Evolutionary conservation across 2,888 invertebrate genomes (phyloP), one percentile per base, ranked within the genome.

Genomic region (Xylocampa areola): DNA sequence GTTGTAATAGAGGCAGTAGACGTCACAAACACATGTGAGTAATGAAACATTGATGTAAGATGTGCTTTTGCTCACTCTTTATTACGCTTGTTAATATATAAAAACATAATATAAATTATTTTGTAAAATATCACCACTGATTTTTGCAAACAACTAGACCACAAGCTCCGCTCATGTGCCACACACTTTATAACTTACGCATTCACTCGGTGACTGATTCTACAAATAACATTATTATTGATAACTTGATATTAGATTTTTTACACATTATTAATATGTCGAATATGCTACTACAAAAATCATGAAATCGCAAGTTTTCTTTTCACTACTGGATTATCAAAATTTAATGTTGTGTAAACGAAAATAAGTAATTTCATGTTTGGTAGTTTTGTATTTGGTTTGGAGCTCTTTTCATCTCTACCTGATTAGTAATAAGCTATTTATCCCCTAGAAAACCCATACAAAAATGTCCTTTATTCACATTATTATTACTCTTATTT

Each of bases 11-110:
- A 14, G 37, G 8, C 1, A 23, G 8, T 37, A 37, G 41, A 58
- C 62, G 32, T 23, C 64, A 77, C 73, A 70, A 64, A 72, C 66
- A 68, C n/a, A 71, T 39, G 72, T 57, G 57, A 66, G 53, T 51
- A 90, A 89, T 92, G 76, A 94, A 92, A 94, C 90, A 89, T 77
- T 59, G 70, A 72, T 86, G 52, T 87, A 87, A 90, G 89, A 92
- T 89, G 93, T 92, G 93, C 92, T 91, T 86, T 90, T 88, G 91
- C 90, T 93, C 93, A 92, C 92, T 93, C 92, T 94, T 94, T 94
- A 94, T 93, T 94, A 92, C 91, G 89, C 85, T 89, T 91, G 92
- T 93, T 93, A 92, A 91, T 92, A 87, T 88, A 88, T 91, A 91
- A 92, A 89, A 91, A 91, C 90, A 92, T 88, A 92, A 91, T 89